Base-by-base conservation (phyloP, 2,888 invertebrate species). In the Drosophila robusta region DNA sequence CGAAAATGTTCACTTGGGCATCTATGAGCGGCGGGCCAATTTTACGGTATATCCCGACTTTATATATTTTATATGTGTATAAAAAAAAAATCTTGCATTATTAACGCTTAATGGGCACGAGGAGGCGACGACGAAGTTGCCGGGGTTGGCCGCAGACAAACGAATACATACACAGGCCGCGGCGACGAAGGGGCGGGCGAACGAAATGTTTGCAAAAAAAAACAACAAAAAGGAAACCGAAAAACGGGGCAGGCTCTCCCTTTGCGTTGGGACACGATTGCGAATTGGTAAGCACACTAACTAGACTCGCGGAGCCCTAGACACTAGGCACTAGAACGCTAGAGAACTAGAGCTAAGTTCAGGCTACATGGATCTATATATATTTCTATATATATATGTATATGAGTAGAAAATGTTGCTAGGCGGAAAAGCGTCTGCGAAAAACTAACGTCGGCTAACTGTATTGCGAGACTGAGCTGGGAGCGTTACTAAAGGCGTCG, bases 391-490 rank as follows among this genome's bases (percentile, higher is more conserved):
- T 47, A 51, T 45, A 52, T 46, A 41, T 42, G 24, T 45, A 39
- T 58, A 34, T 38, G 41, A 49, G 41, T 66, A 55, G 54, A 70
- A 83, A 86, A 83, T 86, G 67, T 69, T 78, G 56, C 78, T 75
- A 87, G 75, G 75, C 82, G 82, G 84, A 87, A 87, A 81, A 81
- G 84, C 79, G 87, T 87, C 85, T 84, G 87, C 82, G 84, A 78
- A 85, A 87, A 86, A 85, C 87, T 87, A 85, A 85, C 85, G 87
- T 84, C 82, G 82, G 70, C 75, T 78, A 76, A 76, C 70, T 78
- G 75, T 73, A 77, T 77, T 67, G 47, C 41, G 67, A 75, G 84
- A 84, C 84, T 78, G 62, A 75, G 70, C 73, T 65, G 72, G 62
- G 64, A 64, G 70, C 75, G 51, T 78, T 76, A 82, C 85, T 70